Conservation (phyloP, 2,888 invertebrate species). For the Nudaria mundana region DNA sequence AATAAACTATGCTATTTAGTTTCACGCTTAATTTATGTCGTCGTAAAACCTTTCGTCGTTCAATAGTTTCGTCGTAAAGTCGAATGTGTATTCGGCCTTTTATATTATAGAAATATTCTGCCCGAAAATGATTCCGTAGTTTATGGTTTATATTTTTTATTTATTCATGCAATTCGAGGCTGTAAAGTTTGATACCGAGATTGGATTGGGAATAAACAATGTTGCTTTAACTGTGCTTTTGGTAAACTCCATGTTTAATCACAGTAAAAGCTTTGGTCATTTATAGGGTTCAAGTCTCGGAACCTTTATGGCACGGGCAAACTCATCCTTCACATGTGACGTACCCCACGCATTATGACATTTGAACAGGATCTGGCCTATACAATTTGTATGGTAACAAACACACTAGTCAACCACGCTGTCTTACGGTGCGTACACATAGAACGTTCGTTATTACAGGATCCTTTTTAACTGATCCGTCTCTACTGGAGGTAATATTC, state of each 20-base stretch:
- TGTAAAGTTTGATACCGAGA: constrained; percentile 32
- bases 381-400: too few relatives aligned
- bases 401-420: too few relatives aligned
- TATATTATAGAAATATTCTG: constrained; percentile 13
- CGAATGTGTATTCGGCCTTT: constrained; percentile 20
- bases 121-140: constrained; percentile 11
- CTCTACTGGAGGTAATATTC: too few relatives aligned
- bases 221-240: constrained; percentile 16
- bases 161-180: constrained; percentile 24
- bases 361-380: too few relatives aligned
- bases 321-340: too few relatives aligned
- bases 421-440: too few relatives aligned
- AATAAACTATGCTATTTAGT: constrained; percentile 19
- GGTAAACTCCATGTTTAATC: not conserved
- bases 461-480: too few relatives aligned
- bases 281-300: too few relatives aligned
- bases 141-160: constrained; percentile 20
- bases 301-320: too few relatives aligned
- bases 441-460: too few relatives aligned
- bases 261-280: constrained; percentile 3
- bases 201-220: constrained; percentile 20
- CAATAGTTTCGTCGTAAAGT: constrained; percentile 37
- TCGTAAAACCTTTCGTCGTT: constrained; percentile 48
- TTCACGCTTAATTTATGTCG: constrained; percentile 44
- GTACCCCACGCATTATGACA: too few relatives aligned